Percentiles rank a stretch among this genome's conserved stretches.
Evolutionary conservation across 2,888 invertebrate species (phyloP).

Genomic region (Trissolcus japonicus): DNA sequence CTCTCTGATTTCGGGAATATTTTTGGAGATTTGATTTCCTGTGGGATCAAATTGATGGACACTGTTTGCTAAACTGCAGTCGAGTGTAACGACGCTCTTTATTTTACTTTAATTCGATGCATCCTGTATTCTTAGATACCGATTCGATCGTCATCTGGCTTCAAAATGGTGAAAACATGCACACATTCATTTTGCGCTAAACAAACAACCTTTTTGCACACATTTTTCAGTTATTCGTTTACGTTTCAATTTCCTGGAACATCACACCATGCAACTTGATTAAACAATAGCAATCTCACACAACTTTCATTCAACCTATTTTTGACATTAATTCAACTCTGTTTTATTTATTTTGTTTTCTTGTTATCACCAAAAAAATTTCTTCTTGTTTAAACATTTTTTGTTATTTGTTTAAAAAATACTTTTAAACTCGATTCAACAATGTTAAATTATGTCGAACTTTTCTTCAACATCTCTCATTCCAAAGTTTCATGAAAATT

Average conservation of each 20-base stretch:
- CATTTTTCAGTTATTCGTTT: conserved; percentile 56
- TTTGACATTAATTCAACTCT: neutral
- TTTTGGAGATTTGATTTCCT: conserved; percentile 1
- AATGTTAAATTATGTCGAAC: neutral
- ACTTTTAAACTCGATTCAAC: too few relatives aligned
- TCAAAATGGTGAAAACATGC: conserved; percentile 61
- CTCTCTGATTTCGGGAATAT: neutral
- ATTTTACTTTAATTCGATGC: conserved; percentile 2
- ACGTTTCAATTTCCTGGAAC: conserved; percentile 51
- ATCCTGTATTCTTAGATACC: conserved; percentile 63
- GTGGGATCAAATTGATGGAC: conserved; percentile 12
- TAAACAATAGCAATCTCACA: too few relatives aligned
- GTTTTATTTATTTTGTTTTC: neutral
- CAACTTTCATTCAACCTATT: too few relatives aligned
- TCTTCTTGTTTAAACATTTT: neutral
- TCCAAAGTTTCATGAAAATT: neutral
- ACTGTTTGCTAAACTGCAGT: conserved; percentile 20
- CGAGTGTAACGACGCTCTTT: conserved; percentile 9
- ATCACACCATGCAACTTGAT: too few relatives aligned
- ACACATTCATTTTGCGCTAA: conserved; percentile 51
- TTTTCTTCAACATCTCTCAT: too few relatives aligned
- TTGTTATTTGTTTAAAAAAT: too few relatives aligned
- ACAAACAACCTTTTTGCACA: conserved; percentile 53
- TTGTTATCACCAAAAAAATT: neutral
- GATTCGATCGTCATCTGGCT: conserved; percentile 66